Conservation (phyloP, 2,113 vertebrate genomes). For the Phainopepla nitens region DNA sequence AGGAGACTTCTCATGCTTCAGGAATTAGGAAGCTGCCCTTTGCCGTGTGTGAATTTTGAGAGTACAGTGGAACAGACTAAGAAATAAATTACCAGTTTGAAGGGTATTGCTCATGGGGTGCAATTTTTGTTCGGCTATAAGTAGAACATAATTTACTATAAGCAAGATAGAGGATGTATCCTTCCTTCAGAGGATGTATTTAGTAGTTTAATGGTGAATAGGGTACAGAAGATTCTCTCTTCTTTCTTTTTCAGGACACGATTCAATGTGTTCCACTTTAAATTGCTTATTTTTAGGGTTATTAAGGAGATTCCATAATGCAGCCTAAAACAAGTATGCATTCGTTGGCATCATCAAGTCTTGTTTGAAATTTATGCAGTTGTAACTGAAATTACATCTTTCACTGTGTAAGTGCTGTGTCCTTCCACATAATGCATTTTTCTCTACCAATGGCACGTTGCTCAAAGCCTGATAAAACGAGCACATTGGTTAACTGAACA, state of each 20-base stretch:
- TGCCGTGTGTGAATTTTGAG: background rate
- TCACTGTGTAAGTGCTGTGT: background rate
- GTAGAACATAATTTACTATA: background rate
- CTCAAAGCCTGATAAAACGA: background rate
- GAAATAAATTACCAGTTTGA: background rate
- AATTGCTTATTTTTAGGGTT: background rate
- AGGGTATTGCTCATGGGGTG: background rate
- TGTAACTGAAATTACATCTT: background rate
- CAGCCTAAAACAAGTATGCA: background rate
- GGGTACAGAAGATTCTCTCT: background rate
- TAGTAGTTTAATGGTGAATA: background rate
- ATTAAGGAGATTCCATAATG: background rate
- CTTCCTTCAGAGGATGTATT: background rate
- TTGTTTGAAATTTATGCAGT: background rate
- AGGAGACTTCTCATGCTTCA: background rate
- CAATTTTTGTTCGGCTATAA: background rate
- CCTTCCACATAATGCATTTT: background rate
- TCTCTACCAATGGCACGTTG: background rate
- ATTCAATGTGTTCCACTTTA: background rate
- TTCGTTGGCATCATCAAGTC: background rate
- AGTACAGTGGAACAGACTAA: background rate
- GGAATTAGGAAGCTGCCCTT: background rate
- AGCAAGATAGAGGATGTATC: no score
- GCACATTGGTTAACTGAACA: background rate
- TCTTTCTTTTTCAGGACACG: background rate